Evolutionary conservation across 2,888 invertebrate species (phyloP).

Genomic region (Epirrhoe tristata): DNA sequence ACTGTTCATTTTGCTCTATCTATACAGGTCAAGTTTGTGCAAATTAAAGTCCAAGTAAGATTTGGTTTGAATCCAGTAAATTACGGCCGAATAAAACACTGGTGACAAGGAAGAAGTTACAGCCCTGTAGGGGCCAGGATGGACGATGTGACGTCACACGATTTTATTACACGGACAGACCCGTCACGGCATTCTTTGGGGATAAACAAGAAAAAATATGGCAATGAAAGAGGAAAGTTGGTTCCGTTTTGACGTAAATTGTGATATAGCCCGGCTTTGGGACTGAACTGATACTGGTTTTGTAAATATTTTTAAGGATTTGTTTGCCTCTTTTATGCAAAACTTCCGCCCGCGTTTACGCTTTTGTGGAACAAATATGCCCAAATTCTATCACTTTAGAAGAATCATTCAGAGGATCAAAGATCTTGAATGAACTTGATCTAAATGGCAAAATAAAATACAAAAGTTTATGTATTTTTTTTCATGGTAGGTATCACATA

Average conservation of each 20-base stretch:
- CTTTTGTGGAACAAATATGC: no score
- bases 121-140: conserved; percentile 68
- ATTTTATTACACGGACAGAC: conserved; percentile 76
- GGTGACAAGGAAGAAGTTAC: conserved; percentile 76
- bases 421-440: no score
- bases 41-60: neutral
- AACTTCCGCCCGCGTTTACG: no score
- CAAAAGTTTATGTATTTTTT: no score
- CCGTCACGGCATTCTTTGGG: conserved; percentile 63
- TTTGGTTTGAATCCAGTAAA: conserved; percentile 58
- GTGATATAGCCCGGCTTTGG: conserved; percentile 32
- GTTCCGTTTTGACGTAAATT: conserved; percentile 42
- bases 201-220: conserved; percentile 64
- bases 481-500: no score
- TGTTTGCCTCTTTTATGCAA: no score
- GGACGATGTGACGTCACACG: conserved; percentile 61
- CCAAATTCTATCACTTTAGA: no score
- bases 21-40: neutral
- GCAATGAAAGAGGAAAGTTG: conserved; percentile 52
- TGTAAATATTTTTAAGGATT: neutral
- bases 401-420: no score
- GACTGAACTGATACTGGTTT: conserved; percentile 2
- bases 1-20: neutral
- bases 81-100: conserved; percentile 76
- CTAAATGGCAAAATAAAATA: no score